A percentile compares a stretch with the other conserved stretches of the same genome.
phyloP scores from a whole-genome alignment of 2,797 vertebrate genomes.

The Loriculus beryllinus region DNA sequence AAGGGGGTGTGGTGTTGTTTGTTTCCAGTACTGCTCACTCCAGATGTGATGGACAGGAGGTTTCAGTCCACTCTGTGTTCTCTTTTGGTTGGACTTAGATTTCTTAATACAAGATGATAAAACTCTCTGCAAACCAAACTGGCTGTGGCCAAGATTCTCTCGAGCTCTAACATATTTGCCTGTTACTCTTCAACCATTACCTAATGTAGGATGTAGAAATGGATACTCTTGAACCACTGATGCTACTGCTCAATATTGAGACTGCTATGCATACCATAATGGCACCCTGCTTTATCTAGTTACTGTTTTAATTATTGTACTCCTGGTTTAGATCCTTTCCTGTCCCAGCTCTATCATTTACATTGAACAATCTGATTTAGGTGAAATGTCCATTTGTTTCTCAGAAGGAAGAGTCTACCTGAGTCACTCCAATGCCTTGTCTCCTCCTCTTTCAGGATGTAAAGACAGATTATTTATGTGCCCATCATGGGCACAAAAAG shows the following conservation, averaged over 20 bases:
- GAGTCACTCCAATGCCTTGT: fast-evolving
- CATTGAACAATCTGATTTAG: too few species aligned
- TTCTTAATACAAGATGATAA: not conserved
- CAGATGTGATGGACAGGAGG: fast-evolving
- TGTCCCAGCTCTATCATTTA: not conserved
- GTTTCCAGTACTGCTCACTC: not conserved
- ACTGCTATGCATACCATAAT: fast-evolving
- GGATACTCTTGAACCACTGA: not conserved
- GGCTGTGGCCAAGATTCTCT: too few species aligned
- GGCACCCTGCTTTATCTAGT: not conserved
- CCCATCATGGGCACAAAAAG: conserved; percentile 86
- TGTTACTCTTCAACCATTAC: not conserved
- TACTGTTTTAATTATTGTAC: not conserved
- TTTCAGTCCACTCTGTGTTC: not conserved
- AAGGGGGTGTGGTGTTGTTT: not conserved
- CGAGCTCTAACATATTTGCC: not conserved
- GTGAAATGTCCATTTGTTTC: not conserved
- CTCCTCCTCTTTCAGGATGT: conserved; percentile 79
- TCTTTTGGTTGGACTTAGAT: not conserved
- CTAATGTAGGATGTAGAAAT: not conserved
- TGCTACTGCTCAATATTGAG: not conserved
- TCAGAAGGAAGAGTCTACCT: not conserved
- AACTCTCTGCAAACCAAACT: not conserved
- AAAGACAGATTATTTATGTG: conserved; percentile 91
- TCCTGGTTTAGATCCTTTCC: not conserved